Evolutionary conservation across 2,888 invertebrate species (phyloP), one percentile per base, ranked within the genome.

Genomic region (Taenaris catops): DNA sequence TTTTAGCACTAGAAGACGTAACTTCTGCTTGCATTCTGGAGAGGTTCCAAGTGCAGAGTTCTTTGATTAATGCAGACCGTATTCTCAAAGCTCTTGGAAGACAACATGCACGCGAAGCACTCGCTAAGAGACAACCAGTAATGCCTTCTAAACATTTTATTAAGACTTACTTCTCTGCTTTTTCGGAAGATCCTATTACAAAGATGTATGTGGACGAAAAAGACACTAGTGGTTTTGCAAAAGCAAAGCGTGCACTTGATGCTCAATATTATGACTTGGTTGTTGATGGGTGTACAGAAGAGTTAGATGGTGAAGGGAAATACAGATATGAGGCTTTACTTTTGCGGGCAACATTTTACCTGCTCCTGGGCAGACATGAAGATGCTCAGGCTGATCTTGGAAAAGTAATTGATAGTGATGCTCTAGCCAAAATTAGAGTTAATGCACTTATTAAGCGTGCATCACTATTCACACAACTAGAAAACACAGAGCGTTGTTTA

Each of bases 21-120:
- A 98, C 97, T 0, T 94, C 96, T 11, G 95, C 96, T 8, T 97
- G 97, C 64, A 93, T 98, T 50, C 81, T 98, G 44, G 97, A 98
- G 80, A 90, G 91, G 52, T 98, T 97, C 78, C 90, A 92, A 59
- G 96, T 96, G 62, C 93, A 92, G 53, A 90, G 89, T 44, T 93
- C 94, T 9, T 83, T 98, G 10, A 81, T 92, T 38, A 93, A 93
- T 79, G 97, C 97, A 10, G 98, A 98, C 74, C 90, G 94, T 33
- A 92, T 98, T 33, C 87, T 98, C 4, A 96, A 96, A 68, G 92
- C 94, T 48, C 89, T 96, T 41, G 94, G 96, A 67, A 63, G 84
- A 33, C 86, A 87, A 44, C 94, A 94, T 62, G 95, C 95, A 0
- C 88, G 91, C n/a, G 92, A 93, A 63, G 92, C 92, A 3, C 89